A percentile compares a stretch with the other conserved stretches of the same genome.
Evolutionary conservation across 2,113 vertebrate species (phyloP).

Genomic region (Odocoileus hemionus): DNA sequence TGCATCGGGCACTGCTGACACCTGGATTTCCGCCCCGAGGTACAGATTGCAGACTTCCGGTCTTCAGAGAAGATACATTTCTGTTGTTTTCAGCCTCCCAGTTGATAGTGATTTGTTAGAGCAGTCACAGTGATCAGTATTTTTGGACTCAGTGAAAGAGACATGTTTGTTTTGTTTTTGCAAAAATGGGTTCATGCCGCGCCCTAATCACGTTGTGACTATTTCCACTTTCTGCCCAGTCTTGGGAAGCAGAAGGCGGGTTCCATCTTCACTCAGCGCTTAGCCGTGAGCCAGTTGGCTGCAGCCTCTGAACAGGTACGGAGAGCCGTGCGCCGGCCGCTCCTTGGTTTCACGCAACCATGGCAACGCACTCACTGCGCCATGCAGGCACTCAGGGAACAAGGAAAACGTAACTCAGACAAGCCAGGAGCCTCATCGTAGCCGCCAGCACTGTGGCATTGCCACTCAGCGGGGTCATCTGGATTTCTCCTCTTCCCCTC

Average conservation of each 20-base stretch:
- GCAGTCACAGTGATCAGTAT: not conserved
- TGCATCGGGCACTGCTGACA: not conserved
- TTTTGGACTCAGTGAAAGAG: not conserved
- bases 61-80: not conserved
- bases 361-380: not conserved
- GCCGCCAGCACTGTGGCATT: fast-evolving
- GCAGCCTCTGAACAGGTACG: not conserved
- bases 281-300: not conserved
- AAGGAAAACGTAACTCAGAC: not conserved
- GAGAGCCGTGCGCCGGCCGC: not conserved
- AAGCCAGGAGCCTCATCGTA: not conserved
- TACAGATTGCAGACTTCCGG: fast-evolving
- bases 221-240: not conserved
- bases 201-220: fast-evolving
- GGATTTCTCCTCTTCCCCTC: not conserved
- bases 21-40: not conserved
- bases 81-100: not conserved
- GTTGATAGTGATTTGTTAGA: not conserved
- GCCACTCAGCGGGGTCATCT: not conserved
- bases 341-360: too few species aligned
- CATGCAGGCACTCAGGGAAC: not conserved
- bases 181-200: not conserved
- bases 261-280: not conserved
- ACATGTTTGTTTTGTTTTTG: not conserved
- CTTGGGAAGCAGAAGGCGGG: not conserved